Evolutionary conservation across 2,888 invertebrate species (phyloP), one percentile per base, ranked within the genome.

Genomic region (Tethea ocularis): DNA sequence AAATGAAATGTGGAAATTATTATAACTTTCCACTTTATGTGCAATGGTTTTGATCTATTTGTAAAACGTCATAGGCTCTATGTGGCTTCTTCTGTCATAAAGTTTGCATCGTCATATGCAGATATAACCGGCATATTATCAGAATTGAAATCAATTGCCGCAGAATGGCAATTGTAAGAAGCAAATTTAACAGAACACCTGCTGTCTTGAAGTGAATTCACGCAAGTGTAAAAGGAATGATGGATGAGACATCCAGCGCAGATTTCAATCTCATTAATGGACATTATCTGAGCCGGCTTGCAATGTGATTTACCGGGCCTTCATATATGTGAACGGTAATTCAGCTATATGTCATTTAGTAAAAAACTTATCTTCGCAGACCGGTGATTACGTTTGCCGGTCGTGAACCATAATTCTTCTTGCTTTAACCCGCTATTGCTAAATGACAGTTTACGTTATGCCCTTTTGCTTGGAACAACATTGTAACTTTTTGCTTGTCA

Each of bases 261-360:
- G 46, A 46, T 46, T 46, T 20, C 46, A 17, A 46, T 46, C 46
- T 46, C n/a, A 46, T 46, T 46, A 46, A 15, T 46, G 20, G 46
- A 46, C 20, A 20, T 46, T 46, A 46, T 46, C 46, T 46, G 17
- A 46, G 20, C 46, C 10, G 10, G 15, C 8, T 41, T 41, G 17
- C 55, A 65, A 66, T 69, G 67, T 64, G 64, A 59, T 64, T 62
- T 63, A 71, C 63, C 66, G 62, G 56, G 60, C 60, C 58, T 66
- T 68, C 46, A 8, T 67, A 64, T 63, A 65, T 60, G 67, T 64
- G 66, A 63, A 71, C 66, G 65, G 64, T 67, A 61, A 72, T 71
- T 66, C 63, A 61, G 72, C 71, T 80, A 82, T 83, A 72, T 86
- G 82, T 86, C 83, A 83, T 83, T 84, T 75, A 78, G 69, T 71